Evolutionary conservation across 2,888 invertebrate genomes (phyloP).

Genomic region (Crossocerus cetratus): DNA sequence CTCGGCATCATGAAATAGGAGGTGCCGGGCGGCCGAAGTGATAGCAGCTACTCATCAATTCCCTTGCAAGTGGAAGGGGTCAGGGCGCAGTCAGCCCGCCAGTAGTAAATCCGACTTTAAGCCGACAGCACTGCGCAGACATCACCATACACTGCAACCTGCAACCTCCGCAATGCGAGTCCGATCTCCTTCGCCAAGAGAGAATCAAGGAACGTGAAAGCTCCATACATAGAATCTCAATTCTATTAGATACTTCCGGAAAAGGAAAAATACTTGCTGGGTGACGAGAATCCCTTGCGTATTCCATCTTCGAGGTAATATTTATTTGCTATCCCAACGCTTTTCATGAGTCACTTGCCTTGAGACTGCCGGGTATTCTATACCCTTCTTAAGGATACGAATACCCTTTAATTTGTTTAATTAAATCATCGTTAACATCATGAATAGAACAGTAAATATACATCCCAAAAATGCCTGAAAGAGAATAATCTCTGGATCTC

Average conservation of each 20-base stretch:
- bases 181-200: constrained; percentile 22
- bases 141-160: background rate
- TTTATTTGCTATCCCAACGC: constrained; percentile 35
- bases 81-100: background rate
- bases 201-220: constrained; percentile 31
- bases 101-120: background rate
- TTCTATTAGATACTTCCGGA: constrained; percentile 27
- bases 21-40: background rate
- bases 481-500: constrained; percentile 14
- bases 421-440: too few relatives aligned
- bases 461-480: too few relatives aligned
- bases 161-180: background rate
- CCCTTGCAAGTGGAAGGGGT: background rate
- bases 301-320: constrained; percentile 48
- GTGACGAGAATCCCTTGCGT: constrained; percentile 35
- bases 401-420: too few relatives aligned
- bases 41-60: background rate
- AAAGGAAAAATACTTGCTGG: constrained; percentile 48
- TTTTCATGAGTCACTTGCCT: too few relatives aligned
- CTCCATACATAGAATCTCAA: constrained; percentile 34
- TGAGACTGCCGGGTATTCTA: too few relatives aligned
- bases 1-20: background rate
- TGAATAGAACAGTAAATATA: too few relatives aligned
- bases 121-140: background rate
- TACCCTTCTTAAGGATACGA: constrained; percentile 44